phyloP scores from a whole-genome alignment of 2,113 vertebrate species.

The Cyphomyrus plagiostoma region DNA sequence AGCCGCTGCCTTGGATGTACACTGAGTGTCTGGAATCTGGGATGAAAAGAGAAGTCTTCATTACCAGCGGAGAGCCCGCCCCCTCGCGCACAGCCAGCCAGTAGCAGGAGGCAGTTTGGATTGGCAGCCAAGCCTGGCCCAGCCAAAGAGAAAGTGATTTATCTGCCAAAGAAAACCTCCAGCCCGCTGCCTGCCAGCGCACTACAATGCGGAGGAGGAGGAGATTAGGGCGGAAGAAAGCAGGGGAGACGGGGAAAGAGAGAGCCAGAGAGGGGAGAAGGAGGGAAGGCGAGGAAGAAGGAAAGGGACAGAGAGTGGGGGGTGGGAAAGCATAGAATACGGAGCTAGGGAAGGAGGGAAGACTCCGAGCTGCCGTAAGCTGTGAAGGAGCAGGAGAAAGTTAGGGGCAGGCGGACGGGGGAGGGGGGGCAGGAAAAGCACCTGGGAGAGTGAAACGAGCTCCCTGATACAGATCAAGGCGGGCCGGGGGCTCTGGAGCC shows the following conservation, averaged over 20 bases:
- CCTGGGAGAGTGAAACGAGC: neutral
- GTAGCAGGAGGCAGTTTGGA: constrained; percentile 67
- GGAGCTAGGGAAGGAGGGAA: neutral
- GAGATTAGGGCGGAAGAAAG: constrained; percentile 30
- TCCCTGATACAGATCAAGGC: neutral
- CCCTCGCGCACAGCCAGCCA: constrained; percentile 71
- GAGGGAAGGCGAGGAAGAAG: neutral
- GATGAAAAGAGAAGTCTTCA: constrained; percentile 89
- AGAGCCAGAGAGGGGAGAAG: constrained; percentile 33
- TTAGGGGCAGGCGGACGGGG: neutral
- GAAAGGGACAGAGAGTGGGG: constrained; percentile 31
- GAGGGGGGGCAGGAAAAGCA: neutral
- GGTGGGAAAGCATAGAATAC: constrained; percentile 22
- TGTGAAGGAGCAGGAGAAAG: neutral
- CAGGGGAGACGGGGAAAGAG: constrained; percentile 28
- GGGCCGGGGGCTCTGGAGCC: neutral
- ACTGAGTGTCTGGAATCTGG: constrained; percentile 77
- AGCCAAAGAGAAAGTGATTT: constrained; percentile 51
- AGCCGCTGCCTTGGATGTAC: constrained; percentile 65
- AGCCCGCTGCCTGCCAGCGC: constrained; percentile 50
- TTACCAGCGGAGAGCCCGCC: constrained; percentile 77
- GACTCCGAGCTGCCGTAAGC: neutral
- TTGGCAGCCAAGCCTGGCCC: constrained; percentile 55
- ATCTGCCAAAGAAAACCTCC: constrained; percentile 67
- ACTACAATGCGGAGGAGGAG: constrained; percentile 44